phyloP scores from a whole-genome alignment of 2,888 invertebrate species.

The Dasysyrphus albostriatus region DNA sequence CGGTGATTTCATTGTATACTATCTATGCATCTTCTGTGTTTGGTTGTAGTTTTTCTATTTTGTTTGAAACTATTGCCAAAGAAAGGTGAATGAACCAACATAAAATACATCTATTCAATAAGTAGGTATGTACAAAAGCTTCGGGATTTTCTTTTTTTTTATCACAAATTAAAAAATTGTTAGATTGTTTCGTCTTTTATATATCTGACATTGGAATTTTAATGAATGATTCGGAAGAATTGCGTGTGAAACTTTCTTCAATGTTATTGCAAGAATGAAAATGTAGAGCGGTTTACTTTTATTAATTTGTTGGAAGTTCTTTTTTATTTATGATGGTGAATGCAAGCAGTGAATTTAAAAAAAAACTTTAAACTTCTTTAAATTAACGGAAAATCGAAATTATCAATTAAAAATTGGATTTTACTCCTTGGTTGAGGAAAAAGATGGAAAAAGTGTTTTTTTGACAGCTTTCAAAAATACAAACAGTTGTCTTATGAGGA shows the following conservation, averaged over 20 bases:
- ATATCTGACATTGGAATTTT: constrained; percentile 32
- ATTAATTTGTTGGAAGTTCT: background rate
- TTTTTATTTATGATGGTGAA: background rate
- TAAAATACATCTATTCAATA: background rate
- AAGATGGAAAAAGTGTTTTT: no score
- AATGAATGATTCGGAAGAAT: constrained; percentile 43
- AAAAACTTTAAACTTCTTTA: background rate
- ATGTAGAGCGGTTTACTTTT: constrained; percentile 20
- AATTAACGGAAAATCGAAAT: background rate
- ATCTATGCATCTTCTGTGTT: background rate
- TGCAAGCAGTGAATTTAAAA: background rate
- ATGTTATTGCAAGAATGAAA: background rate
- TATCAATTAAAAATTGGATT: no score
- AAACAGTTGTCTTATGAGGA: no score
- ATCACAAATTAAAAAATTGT: constrained; percentile 29
- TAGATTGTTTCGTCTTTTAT: constrained; percentile 23
- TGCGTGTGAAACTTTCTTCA: constrained; percentile 41
- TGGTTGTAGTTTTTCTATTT: constrained; percentile 1
- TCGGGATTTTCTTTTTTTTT: constrained; percentile 22
- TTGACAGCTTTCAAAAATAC: no score
- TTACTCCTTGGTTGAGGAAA: no score
- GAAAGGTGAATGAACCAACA: constrained; percentile 36
- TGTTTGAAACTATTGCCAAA: constrained; percentile 23
- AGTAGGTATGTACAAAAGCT: background rate
- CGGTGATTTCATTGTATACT: constrained; percentile 38